Evolutionary conservation across 2,113 vertebrate species (phyloP).

Genomic region (Tretioscincus oriximinensis): DNA sequence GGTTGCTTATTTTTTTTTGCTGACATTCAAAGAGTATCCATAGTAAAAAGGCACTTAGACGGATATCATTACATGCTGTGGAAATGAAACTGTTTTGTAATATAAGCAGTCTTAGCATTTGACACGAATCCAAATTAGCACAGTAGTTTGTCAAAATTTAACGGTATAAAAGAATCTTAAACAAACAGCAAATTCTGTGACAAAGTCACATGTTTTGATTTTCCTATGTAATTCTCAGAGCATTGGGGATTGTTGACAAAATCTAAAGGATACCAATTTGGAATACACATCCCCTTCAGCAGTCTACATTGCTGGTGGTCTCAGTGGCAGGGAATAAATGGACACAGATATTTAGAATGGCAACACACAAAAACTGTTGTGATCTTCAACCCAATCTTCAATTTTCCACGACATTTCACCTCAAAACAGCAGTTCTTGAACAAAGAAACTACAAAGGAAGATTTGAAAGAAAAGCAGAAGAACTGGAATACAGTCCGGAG

Average conservation of each 20-base stretch:
- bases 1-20: constrained; percentile 16
- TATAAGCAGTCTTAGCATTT: background rate
- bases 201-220: background rate
- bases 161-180: background rate
- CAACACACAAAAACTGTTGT: too few relatives aligned
- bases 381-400: too few relatives aligned
- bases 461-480: too few relatives aligned
- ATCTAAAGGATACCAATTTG: background rate
- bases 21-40: background rate
- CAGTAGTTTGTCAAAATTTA: background rate
- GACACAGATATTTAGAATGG: too few relatives aligned
- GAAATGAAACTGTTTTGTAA: background rate
- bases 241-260: too few relatives aligned
- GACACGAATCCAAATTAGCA: background rate
- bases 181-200: background rate
- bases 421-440: too few relatives aligned
- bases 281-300: background rate
- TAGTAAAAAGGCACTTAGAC: constrained; percentile 4
- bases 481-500: too few relatives aligned
- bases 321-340: too few relatives aligned
- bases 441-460: too few relatives aligned
- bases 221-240: background rate
- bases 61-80: background rate
- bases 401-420: too few relatives aligned
- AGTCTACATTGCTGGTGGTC: background rate